phyloP scores from a whole-genome alignment of 2,113 vertebrate species.

The Thalassoma bifasciatum region DNA sequence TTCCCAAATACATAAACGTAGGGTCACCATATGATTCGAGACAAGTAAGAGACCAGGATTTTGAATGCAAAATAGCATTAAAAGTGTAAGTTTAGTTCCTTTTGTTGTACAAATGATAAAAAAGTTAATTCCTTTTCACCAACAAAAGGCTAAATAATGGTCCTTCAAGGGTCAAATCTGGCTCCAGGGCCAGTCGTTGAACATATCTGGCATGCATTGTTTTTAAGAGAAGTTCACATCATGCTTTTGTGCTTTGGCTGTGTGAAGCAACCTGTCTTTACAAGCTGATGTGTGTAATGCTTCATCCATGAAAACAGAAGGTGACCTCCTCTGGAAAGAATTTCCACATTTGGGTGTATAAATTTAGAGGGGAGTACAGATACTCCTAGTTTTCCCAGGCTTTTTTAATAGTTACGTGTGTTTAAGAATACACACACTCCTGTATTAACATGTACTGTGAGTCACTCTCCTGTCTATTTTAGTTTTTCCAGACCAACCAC shows the following conservation, averaged over 20 bases:
- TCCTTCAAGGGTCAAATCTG: too few species aligned
- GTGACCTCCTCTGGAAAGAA: constrained; percentile 72
- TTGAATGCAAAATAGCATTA: too few species aligned
- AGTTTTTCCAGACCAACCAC: constrained; percentile 46
- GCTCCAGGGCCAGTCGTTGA: too few species aligned
- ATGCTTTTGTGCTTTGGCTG: constrained; percentile 5
- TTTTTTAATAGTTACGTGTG: constrained; percentile 14
- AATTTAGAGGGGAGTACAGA: constrained; percentile 35
- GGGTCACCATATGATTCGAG: too few species aligned
- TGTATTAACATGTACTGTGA: constrained; percentile 11
- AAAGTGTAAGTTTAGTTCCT: too few species aligned
- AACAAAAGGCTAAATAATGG: too few species aligned
- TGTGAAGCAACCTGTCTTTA: constrained; percentile 42
- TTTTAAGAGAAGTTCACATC: neutral
- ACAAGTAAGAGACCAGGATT: too few species aligned
- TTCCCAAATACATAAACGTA: too few species aligned
- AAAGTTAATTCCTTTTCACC: too few species aligned
- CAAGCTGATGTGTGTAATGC: constrained; percentile 48
- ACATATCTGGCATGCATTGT: too few species aligned
- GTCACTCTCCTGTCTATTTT: constrained; percentile 25
- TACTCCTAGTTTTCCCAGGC: constrained; percentile 48
- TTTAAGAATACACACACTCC: constrained; percentile 1
- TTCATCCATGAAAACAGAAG: constrained; percentile 34
- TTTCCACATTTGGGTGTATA: constrained; percentile 53
- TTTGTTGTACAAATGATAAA: too few species aligned